A percentile compares a stretch with the other conserved stretches of the same genome.
phyloP scores from a whole-genome alignment of 2,113 vertebrate species.

The Plestiodon gilberti region DNA sequence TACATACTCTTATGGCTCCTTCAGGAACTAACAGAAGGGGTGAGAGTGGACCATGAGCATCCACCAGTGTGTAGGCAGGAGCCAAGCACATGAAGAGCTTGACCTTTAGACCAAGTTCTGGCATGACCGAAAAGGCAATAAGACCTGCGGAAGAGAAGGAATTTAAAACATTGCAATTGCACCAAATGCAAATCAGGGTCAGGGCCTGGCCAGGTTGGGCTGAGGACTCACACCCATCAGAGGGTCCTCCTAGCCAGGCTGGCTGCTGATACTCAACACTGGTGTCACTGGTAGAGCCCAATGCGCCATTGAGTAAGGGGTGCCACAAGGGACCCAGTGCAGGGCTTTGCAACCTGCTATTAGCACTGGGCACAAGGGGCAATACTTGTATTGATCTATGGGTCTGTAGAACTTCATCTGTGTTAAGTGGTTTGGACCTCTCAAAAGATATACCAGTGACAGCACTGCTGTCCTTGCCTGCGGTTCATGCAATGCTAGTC shows the following conservation, averaged over 20 bases:
- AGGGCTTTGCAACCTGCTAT: no score
- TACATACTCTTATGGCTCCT: neutral
- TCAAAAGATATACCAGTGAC: neutral
- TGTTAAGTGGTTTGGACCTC: neutral
- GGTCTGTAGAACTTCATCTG: neutral
- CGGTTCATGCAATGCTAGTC: no score
- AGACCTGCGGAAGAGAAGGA: neutral
- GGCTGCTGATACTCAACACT: no score
- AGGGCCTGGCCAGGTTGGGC: neutral
- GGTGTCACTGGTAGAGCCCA: no score
- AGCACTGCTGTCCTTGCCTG: no score
- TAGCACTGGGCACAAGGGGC: no score
- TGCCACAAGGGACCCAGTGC: no score
- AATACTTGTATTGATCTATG: neutral
- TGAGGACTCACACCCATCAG: neutral
- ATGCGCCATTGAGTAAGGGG: no score
- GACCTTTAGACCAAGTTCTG: neutral
- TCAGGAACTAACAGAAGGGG: neutral
- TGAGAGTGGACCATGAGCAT: neutral
- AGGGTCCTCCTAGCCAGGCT: no score
- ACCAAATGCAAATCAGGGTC: neutral
- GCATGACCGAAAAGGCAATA: neutral
- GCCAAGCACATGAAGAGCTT: neutral
- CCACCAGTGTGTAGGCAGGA: neutral
- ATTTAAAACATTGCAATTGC: neutral